These are phyloP conservation scores for Psilanteris sp. DNA, from an alignment of 1,140 invertebrate species.

Conservation along the genomic window DNA sequence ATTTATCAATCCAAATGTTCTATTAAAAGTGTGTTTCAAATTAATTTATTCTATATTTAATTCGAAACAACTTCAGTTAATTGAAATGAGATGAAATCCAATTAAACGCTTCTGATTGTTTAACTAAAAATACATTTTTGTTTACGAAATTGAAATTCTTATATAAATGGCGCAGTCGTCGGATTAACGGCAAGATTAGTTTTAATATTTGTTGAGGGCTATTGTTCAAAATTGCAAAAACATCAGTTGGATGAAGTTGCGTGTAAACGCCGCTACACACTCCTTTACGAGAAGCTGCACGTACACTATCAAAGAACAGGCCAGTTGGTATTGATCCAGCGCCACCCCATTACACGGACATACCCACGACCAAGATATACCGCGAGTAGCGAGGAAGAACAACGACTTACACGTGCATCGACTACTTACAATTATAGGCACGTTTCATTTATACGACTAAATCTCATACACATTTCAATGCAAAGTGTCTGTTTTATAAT, in stretches of 20 bases:
- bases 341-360: constrained; percentile 66
- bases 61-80: too few relatives aligned
- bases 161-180: too few relatives aligned
- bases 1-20: too few relatives aligned
- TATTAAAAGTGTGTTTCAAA: too few relatives aligned
- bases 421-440: constrained; percentile 4
- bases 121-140: too few relatives aligned
- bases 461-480: too few relatives aligned
- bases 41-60: too few relatives aligned
- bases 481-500: too few relatives aligned
- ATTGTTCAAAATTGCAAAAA: constrained; percentile 4
- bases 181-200: background rate
- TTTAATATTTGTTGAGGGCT: background rate
- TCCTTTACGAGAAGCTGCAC: constrained; percentile 50
- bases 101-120: too few relatives aligned
- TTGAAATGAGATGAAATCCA: too few relatives aligned
- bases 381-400: constrained; percentile 30
- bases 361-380: constrained; percentile 58
- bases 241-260: background rate
- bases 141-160: too few relatives aligned
- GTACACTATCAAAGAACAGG: constrained; percentile 73
- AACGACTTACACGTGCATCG: constrained; percentile 35
- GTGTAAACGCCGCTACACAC: constrained; percentile 15
- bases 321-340: constrained; percentile 78
- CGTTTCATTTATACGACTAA: too few relatives aligned